Evolutionary conservation across 2,888 invertebrate species (phyloP).

Genomic region (Hyppa rectilinea): DNA sequence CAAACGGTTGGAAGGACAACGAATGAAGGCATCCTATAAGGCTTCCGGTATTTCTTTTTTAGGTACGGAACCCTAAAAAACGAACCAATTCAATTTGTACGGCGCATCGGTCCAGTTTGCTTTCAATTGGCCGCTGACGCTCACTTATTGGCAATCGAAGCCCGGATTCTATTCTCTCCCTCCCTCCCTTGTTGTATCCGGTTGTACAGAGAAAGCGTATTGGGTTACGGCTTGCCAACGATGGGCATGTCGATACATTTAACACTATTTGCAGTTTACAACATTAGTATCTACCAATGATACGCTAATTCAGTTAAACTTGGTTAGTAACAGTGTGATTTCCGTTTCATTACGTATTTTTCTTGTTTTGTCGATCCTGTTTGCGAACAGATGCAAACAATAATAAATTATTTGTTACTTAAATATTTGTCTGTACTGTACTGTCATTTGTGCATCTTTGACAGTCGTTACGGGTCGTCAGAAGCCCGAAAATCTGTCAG

Average conservation of each 20-base stretch:
- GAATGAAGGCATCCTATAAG: no score
- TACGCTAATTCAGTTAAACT: no score
- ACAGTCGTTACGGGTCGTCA: no score
- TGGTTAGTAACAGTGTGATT: neutral
- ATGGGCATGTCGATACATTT: neutral
- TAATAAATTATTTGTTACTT: no score
- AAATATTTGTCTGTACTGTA: no score
- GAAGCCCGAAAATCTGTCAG: no score
- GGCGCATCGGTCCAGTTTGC: slow-evolving; percentile 2
- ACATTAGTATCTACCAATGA: no score
- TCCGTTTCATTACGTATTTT: neutral
- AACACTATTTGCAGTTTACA: neutral
- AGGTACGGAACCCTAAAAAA: neutral
- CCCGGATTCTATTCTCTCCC: slow-evolving; percentile 7
- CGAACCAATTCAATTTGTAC: neutral
- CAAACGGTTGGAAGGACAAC: no score
- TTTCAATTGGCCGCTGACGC: slow-evolving; percentile 20
- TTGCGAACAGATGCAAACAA: neutral
- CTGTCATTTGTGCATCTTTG: no score
- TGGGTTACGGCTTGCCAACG: slow-evolving; percentile 8
- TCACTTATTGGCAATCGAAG: slow-evolving; percentile 32
- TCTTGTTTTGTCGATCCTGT: neutral
- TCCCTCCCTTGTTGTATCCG: neutral
- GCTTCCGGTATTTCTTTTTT: no score
- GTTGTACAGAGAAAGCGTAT: neutral